phyloP scores from a whole-genome alignment of 1,140 invertebrate genomes.

The Drosophila oshimai region DNA sequence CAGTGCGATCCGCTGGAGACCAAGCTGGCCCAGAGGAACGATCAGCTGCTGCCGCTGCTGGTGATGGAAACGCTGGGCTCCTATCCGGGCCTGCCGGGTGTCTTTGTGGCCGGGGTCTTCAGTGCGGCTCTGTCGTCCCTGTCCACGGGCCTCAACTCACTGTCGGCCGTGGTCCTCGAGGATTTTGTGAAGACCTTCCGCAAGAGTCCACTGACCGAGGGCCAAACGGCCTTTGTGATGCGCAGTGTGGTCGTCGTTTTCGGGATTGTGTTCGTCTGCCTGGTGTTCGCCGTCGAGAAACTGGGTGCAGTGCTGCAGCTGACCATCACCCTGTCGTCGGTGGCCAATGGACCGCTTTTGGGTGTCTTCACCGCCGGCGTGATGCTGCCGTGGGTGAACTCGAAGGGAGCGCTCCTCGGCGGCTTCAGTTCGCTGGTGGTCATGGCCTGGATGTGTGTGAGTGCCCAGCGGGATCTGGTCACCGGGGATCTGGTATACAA shows the following conservation, averaged over 20 bases:
- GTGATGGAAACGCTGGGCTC: slow-evolving; percentile 92
- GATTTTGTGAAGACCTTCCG: slow-evolving; percentile 89
- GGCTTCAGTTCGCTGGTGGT: slow-evolving; percentile 88
- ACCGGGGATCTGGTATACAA: slow-evolving; percentile 85
- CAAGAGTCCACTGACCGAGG: slow-evolving; percentile 85
- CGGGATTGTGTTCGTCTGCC: slow-evolving; percentile 86
- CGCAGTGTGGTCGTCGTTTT: slow-evolving; percentile 88
- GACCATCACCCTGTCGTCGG: slow-evolving; percentile 86
- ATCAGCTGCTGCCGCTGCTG: slow-evolving; percentile 89
- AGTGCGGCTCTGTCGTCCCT: slow-evolving; percentile 93
- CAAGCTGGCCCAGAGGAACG: slow-evolving; percentile 88
- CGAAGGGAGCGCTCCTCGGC: slow-evolving; percentile 89
- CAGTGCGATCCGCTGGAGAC: slow-evolving; percentile 93
- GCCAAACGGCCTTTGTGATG: slow-evolving; percentile 86
- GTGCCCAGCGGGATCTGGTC: slow-evolving; percentile 89
- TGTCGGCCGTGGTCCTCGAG: slow-evolving; percentile 94
- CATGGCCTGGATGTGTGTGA: slow-evolving; percentile 92
- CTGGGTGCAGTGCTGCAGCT: slow-evolving; percentile 86
- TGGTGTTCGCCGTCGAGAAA: slow-evolving; percentile 87
- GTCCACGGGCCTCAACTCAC: slow-evolving; percentile 94
- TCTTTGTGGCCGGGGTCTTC: slow-evolving; percentile 93
- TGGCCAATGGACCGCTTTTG: slow-evolving; percentile 89
- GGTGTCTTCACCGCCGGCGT: slow-evolving; percentile 92
- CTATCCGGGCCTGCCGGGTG: slow-evolving; percentile 89
- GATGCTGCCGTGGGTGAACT: slow-evolving; percentile 90